Evolutionary conservation across 1,140 invertebrate genomes (phyloP).

Genomic region (Callitettix versicolor): DNA sequence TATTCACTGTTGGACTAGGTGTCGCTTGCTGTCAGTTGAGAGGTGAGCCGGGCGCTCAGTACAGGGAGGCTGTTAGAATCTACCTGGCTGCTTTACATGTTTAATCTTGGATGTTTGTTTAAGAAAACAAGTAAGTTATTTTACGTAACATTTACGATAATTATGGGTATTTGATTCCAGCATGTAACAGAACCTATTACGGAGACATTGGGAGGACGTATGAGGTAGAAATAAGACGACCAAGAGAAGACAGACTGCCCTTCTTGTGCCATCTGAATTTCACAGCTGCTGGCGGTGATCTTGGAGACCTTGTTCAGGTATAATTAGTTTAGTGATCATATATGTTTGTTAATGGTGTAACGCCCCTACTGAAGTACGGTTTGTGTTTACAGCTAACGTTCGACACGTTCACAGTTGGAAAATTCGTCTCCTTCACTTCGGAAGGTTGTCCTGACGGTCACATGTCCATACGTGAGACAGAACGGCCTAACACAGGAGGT

Average conservation of each 20-base stretch:
- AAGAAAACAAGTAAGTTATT: no score
- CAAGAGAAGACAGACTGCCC: slow-evolving; percentile 58
- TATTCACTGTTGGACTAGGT: no score
- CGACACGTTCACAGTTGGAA: slow-evolving; percentile 75
- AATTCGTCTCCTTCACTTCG: slow-evolving; percentile 71
- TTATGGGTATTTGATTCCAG: no score
- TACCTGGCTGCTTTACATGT: no score
- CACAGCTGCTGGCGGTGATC: slow-evolving; percentile 55
- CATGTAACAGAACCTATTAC: slow-evolving; percentile 72
- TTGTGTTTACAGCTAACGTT: slow-evolving; percentile 56
- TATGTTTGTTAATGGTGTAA: slow-evolving; percentile 4
- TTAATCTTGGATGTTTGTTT: no score
- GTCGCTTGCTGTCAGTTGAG: no score
- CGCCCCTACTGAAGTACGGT: no score
- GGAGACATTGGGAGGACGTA: slow-evolving; percentile 68
- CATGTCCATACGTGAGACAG: slow-evolving; percentile 63
- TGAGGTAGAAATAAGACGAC: slow-evolving; percentile 59
- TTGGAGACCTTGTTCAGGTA: slow-evolving; percentile 69
- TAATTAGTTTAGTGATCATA: not conserved
- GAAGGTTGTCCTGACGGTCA: slow-evolving; percentile 70
- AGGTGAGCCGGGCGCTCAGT: no score
- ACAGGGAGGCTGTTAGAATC: no score
- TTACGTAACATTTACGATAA: no score
- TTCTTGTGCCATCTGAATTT: slow-evolving; percentile 71
- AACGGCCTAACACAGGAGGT: slow-evolving; percentile 57